Base-by-base conservation (phyloP, 1,140 invertebrate species). In the Drosophila orena region DNA sequence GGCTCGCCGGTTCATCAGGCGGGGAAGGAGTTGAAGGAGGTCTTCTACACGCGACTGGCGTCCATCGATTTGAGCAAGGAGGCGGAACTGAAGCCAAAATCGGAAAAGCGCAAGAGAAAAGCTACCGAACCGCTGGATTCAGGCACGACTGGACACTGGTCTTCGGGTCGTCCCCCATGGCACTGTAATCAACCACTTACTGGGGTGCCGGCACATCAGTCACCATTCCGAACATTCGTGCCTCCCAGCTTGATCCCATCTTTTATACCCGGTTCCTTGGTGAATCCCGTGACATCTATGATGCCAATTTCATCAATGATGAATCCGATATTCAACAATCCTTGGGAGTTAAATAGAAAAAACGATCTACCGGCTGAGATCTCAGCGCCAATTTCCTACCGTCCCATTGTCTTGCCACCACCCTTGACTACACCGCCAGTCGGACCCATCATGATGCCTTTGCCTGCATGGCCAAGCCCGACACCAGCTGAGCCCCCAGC, bases 21-120 rank as follows among this genome's bases (percentile, higher is more conserved):
- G 1, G 71, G 71, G 15, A 44, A 40, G 47, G 37, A 57, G 4
- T 24, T 77, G n/a, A 20, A 15, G 15, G 17, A 10, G 0, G n/a
- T 17, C 2, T 77, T 58, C 30, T 27, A 54, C 12, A 27, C 5
- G 1, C 57, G 42, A 0, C 11, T 77, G 44, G 27, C 35, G 7
- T n/a, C 27, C 1, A 17, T 77, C 0, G 71, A 77, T 11, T 11
- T 62, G 27, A 27, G 34, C 42, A 38, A 49, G 8, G 75, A 77
- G 57, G 37, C 3, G 14, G 71, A 77, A 17, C 2, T 69, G 12
- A 3, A n/a, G 8, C 24, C 55, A 0, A 53, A 61, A 44, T 17
- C 15, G 12, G 52, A 44, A 1, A 24, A 34, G 4, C 34, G 43
- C 7, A 62, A 58, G 30, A 37, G 53, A 1, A 69, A 27, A 14